These are phyloP conservation scores for Polymixis flavicincta DNA, from an alignment of 2,888 invertebrate species.

Conservation along the genomic window DNA sequence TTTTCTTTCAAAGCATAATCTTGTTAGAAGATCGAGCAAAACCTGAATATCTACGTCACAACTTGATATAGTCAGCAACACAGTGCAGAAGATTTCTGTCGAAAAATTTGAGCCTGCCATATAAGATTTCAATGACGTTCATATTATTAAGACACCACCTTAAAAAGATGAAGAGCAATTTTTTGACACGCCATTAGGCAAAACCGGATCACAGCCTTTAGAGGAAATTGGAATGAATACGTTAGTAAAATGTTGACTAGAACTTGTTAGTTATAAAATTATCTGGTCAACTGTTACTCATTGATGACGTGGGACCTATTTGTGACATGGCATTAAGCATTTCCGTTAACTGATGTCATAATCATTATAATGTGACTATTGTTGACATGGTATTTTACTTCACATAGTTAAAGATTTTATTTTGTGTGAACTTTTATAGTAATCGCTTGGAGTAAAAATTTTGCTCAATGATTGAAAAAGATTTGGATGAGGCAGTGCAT, in stretches of 20 bases:
- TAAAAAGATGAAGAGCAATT: neutral
- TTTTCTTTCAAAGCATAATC: neutral
- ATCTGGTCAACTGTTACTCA: constrained; percentile 57
- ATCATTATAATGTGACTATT: constrained; percentile 30
- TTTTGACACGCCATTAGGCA: neutral
- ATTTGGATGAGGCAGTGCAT: neutral
- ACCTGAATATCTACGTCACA: neutral
- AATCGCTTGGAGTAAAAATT: neutral
- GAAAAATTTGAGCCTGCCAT: neutral
- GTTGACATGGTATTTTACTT: constrained; percentile 34
- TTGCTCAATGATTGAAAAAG: neutral
- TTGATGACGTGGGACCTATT: constrained; percentile 64
- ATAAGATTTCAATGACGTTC: neutral
- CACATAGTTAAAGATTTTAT: constrained; percentile 1
- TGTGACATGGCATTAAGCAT: constrained; percentile 51
- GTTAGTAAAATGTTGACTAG: constrained; percentile 17
- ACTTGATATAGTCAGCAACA: neutral
- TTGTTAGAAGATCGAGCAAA: neutral
- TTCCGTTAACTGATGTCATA: constrained; percentile 61
- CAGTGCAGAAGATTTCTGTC: neutral
- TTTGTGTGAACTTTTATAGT: neutral
- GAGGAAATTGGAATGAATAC: constrained; percentile 16
- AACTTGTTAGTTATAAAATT: constrained; percentile 9
- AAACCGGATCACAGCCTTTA: constrained; percentile 23
- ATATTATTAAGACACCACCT: neutral